These are phyloP conservation scores for Tholera decimalis DNA, from an alignment of 2,888 invertebrate genomes.

Conservation along the genomic window DNA sequence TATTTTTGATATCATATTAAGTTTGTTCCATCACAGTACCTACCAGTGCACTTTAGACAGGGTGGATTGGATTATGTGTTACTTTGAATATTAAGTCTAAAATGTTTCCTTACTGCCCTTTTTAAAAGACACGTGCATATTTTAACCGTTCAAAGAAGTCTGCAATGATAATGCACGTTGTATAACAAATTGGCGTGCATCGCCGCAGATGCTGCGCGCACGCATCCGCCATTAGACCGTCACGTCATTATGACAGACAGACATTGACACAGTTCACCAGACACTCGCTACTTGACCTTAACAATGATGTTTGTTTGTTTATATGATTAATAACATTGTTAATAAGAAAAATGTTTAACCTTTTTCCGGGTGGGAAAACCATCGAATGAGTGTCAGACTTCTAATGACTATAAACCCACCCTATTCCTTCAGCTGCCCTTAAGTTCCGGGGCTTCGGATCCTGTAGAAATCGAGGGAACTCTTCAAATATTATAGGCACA, in stretches of 20 bases:
- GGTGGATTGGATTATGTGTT: too few species aligned
- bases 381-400: too few species aligned
- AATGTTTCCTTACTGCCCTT: background rate
- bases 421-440: too few species aligned
- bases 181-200: constrained; percentile 40
- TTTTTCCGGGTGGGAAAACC: too few species aligned
- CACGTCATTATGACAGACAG: constrained; percentile 40
- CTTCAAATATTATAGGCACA: too few species aligned
- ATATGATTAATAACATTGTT: constrained; percentile 1
- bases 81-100: background rate
- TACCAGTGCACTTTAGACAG: too few species aligned
- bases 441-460: too few species aligned
- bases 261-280: constrained; percentile 58
- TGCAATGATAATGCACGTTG: constrained; percentile 17
- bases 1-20: too few species aligned
- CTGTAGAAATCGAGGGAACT: too few species aligned
- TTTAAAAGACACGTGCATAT: background rate
- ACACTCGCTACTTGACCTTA: constrained; percentile 45
- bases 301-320: constrained; percentile 25
- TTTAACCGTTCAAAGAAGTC: background rate
- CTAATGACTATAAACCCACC: too few species aligned
- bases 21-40: too few species aligned
- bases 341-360: background rate
- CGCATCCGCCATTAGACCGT: constrained; percentile 55
- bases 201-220: constrained; percentile 60